phyloP scores from a whole-genome alignment of 2,888 invertebrate genomes.

The Sialis lutaria region DNA sequence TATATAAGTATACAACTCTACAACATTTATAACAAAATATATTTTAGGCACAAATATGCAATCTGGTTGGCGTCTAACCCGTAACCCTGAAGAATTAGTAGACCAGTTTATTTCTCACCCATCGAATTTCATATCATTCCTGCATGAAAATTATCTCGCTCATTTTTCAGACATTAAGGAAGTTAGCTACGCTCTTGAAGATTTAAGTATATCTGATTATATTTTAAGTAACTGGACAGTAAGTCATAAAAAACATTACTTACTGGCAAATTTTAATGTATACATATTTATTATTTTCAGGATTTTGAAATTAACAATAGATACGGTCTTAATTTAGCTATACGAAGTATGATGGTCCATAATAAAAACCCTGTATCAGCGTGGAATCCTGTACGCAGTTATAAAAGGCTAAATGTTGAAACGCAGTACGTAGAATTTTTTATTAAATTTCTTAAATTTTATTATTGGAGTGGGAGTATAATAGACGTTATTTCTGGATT shows the following conservation, averaged over 20 bases:
- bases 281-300: conserved; percentile 15
- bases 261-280: not conserved
- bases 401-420: conserved; percentile 16
- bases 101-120: conserved; percentile 51
- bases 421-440: no score
- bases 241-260: conserved; percentile 14
- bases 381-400: conserved; percentile 56
- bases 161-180: conserved; percentile 52
- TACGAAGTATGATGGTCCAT: conserved; percentile 52
- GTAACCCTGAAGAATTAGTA: conserved; percentile 45
- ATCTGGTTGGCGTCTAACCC: conserved; percentile 30
- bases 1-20: no score
- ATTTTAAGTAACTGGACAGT: conserved; percentile 50
- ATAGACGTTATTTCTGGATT: no score
- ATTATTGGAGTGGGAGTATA: no score
- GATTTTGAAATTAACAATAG: conserved; percentile 19
- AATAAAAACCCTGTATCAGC: conserved; percentile 49
- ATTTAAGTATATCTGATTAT: conserved; percentile 51
- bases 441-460: no score
- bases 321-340: conserved; percentile 42
- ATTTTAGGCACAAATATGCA: conserved; percentile 19
- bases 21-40: not conserved
- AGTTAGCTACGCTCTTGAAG: conserved; percentile 38
- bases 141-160: conserved; percentile 57
- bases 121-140: conserved; percentile 43